These are phyloP conservation scores for Caenorhabditis elegans DNA, from an alignment of 1,140 invertebrate species.

Conservation along the genomic window DNA sequence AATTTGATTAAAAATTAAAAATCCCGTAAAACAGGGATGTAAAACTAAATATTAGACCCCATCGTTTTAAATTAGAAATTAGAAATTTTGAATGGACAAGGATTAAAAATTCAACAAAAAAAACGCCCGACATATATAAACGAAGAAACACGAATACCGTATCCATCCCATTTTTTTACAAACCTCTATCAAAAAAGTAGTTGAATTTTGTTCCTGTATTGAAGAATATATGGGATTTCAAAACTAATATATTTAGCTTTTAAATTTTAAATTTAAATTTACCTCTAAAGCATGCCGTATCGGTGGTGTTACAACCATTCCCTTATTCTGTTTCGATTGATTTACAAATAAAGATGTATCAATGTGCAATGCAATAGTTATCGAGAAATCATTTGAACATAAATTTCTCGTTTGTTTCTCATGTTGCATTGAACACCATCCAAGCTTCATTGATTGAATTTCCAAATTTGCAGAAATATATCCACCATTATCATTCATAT, in stretches of 20 bases:
- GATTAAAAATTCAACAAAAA: not conserved
- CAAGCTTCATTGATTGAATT: conserved; percentile 52
- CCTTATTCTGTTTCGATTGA: not conserved
- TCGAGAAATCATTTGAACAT: conserved; percentile 59
- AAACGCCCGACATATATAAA: too few species aligned
- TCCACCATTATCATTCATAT: conserved; percentile 70
- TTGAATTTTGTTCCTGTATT: not conserved
- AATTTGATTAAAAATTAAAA: too few species aligned
- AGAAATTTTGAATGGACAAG: not conserved
- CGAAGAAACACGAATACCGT: too few species aligned
- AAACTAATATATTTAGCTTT: too few species aligned
- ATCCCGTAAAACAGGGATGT: too few species aligned
- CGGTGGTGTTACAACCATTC: not conserved
- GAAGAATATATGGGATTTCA: too few species aligned
- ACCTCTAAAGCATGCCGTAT: conserved; percentile 6
- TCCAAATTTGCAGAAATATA: conserved; percentile 68
- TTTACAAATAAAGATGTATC: not conserved
- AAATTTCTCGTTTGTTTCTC: conserved; percentile 46
- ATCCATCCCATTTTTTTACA: too few species aligned
- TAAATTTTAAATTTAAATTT: too few species aligned
- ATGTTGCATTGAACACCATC: conserved; percentile 60
- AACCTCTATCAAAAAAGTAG: not conserved
- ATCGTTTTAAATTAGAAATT: not conserved
- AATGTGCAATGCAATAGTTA: conserved; percentile 8
- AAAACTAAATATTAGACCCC: too few species aligned